Conservation (phyloP, 2,797 vertebrate species). For the Onychomys arenicola region DNA sequence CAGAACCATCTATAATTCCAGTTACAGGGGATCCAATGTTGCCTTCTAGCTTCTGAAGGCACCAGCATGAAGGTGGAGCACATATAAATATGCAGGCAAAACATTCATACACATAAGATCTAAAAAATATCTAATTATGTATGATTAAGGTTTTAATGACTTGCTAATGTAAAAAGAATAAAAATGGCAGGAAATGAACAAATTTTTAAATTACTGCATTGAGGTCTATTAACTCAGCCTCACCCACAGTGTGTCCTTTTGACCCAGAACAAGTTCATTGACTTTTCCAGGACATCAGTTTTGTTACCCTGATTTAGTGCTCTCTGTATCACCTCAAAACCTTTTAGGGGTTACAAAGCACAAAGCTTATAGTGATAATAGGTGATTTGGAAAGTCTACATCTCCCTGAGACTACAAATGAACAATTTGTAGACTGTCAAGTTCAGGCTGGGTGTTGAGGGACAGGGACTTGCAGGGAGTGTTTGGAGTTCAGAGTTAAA, state of each 20-base stretch:
- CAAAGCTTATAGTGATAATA: rapidly evolving
- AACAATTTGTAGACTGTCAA: not conserved
- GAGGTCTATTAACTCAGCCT: not conserved
- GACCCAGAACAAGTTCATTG: not conserved
- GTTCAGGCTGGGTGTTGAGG: not conserved
- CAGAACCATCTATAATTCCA: not conserved
- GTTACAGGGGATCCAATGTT: no score
- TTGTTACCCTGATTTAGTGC: not conserved
- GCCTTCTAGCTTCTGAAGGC: not conserved
- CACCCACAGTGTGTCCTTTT: not conserved
- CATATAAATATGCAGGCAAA: not conserved
- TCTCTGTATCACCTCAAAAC: not conserved
- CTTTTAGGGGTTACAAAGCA: not conserved
- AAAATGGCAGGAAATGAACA: not conserved
- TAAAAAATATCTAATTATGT: not conserved
- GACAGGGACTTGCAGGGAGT: not conserved
- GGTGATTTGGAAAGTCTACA: not conserved
- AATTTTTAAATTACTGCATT: not conserved
- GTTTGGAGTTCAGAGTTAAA: not conserved
- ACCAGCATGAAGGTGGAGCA: not conserved
- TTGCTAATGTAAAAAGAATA: not conserved
- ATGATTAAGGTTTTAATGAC: not conserved
- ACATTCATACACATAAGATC: not conserved
- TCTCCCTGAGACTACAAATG: not conserved
- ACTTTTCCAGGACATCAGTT: not conserved